phyloP scores from a whole-genome alignment of 1,140 invertebrate species.

The Spodoptera litura region DNA sequence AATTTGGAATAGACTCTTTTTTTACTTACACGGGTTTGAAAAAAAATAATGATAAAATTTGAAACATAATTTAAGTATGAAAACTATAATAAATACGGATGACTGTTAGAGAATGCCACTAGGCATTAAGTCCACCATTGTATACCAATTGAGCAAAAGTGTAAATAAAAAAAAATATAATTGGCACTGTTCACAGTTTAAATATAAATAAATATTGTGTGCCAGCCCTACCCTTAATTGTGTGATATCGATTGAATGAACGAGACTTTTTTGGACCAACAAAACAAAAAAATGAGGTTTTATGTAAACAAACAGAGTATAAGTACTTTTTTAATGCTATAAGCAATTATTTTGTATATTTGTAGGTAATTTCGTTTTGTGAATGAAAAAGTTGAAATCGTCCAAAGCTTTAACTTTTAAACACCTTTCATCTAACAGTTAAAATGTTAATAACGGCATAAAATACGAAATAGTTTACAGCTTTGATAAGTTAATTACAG shows the following conservation, averaged over 20 bases:
- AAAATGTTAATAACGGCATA: slow-evolving; percentile 11
- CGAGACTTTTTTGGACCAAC: slow-evolving; percentile 54
- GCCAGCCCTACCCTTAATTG: slow-evolving; percentile 49
- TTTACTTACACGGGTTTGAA: too few relatives aligned
- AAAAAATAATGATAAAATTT: too few relatives aligned
- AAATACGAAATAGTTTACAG: slow-evolving; percentile 3
- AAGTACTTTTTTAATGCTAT: slow-evolving; percentile 40
- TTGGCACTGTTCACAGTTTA: too few relatives aligned
- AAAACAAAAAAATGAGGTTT: slow-evolving; percentile 33
- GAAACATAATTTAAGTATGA: too few relatives aligned
- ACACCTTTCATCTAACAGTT: slow-evolving; percentile 8
- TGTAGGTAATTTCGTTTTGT: slow-evolving; percentile 16
- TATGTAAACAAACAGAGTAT: slow-evolving; percentile 24
- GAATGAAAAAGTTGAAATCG: slow-evolving; percentile 28
- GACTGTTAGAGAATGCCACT: too few relatives aligned
- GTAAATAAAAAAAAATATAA: too few relatives aligned
- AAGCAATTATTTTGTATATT: slow-evolving; percentile 3
- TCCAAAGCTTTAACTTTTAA: background rate
- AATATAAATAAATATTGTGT: background rate
- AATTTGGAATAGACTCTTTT: background rate
- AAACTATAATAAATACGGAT: too few relatives aligned
- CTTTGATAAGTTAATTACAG: slow-evolving; percentile 7
- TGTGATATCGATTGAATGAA: slow-evolving; percentile 52
- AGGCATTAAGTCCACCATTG: too few relatives aligned
- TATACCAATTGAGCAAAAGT: too few relatives aligned